Percentiles rank a stretch among this genome's conserved stretches.
Conservation (phyloP, 2,888 invertebrate species). For the Nycteola revayana region DNA sequence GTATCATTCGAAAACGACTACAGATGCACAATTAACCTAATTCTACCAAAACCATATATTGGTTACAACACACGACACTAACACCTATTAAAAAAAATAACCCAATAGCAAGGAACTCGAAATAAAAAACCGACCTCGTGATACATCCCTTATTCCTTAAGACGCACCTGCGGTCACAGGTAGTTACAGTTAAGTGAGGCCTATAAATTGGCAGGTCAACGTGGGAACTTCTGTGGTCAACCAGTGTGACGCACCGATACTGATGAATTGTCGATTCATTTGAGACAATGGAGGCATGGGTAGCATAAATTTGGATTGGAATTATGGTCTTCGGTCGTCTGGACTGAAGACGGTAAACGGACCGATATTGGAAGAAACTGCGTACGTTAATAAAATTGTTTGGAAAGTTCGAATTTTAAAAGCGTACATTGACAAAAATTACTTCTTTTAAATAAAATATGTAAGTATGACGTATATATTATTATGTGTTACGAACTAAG, state of each 20-base stretch:
- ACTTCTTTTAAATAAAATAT: too few species aligned
- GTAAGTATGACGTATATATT: too few species aligned
- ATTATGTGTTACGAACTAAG: too few species aligned
- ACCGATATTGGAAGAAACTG: too few species aligned
- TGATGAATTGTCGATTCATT: constrained; percentile 30
- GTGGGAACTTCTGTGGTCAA: constrained; percentile 68
- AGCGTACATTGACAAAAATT: too few species aligned
- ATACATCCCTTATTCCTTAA: constrained; percentile 64
- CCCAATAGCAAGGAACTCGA: constrained; percentile 13
- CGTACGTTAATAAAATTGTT: too few species aligned
- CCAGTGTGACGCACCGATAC: constrained; percentile 57
- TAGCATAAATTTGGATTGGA: too few species aligned
- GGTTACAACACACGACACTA: constrained; percentile 4
- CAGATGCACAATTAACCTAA: neutral
- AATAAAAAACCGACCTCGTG: constrained; percentile 11
- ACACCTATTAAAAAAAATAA: constrained; percentile 15
- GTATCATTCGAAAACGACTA: too few species aligned
- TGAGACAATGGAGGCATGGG: constrained; percentile 3
- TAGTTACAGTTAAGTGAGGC: constrained; percentile 64
- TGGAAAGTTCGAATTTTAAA: too few species aligned
- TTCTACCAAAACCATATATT: neutral
- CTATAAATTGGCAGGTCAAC: constrained; percentile 79
- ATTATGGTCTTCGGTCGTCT: too few species aligned
- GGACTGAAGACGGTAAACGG: too few species aligned
- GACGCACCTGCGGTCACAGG: constrained; percentile 75